A percentile compares a stretch with the other conserved stretches of the same genome.
These are phyloP conservation scores for Campopleginae sp. DNA, from an alignment of 2,888 invertebrate species.

Conservation along the genomic window DNA sequence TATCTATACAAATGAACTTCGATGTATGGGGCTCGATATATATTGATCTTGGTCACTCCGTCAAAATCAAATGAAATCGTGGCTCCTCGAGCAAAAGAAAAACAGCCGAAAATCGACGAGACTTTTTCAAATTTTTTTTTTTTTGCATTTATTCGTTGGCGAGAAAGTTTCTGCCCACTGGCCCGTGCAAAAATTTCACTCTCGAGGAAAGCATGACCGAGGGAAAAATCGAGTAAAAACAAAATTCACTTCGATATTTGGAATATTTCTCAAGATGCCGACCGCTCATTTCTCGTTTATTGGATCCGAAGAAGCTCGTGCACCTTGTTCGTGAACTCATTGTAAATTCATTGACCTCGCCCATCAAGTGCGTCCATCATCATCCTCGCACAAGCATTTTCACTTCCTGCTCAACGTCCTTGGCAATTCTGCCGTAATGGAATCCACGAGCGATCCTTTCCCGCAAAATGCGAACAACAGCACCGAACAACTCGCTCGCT, in stretches of 20 bases:
- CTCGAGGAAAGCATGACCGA: not conserved
- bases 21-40: not conserved
- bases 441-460: conserved; percentile 43
- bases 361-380: conserved; percentile 61
- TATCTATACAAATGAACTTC: conserved; percentile 1
- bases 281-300: not conserved
- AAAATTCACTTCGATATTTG: not conserved
- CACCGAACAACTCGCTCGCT: conserved; percentile 41
- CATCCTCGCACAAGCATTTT: conserved; percentile 47
- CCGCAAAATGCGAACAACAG: conserved; percentile 31
- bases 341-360: conserved; percentile 80
- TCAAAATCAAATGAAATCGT: conserved; percentile 12
- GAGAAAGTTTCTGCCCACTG: no score
- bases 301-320: not conserved
- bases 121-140: no score
- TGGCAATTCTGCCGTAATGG: conserved; percentile 53
- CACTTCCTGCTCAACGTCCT: conserved; percentile 64
- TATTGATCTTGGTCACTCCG: conserved; percentile 16
- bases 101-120: no score
- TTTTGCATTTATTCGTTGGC: no score
- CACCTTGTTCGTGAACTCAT: conserved; percentile 44
- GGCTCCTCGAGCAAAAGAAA: no score
- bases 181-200: no score
- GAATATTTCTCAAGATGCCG: not conserved
- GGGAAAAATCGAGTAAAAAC: not conserved